These are phyloP conservation scores for Abscondita cerata DNA, from an alignment of 2,888 invertebrate species.

Conservation along the genomic window DNA sequence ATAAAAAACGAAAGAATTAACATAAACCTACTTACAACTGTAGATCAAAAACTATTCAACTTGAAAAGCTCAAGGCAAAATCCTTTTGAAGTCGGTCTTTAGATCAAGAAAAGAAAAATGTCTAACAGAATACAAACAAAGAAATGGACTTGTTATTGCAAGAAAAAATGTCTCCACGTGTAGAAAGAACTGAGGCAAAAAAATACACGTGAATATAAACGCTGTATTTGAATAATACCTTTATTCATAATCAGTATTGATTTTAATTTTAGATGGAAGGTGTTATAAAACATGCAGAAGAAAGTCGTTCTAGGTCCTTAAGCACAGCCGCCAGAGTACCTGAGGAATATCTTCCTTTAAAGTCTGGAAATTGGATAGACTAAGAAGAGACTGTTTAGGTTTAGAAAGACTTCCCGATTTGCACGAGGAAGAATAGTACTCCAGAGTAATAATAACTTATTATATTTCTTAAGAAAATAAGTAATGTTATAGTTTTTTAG, in stretches of 20 bases:
- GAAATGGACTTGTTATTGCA: constrained; percentile 96
- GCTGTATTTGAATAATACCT: constrained; percentile 71
- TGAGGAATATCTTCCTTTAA: constrained; percentile 92
- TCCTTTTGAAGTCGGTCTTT: constrained; percentile 92
- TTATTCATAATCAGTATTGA: too few species aligned
- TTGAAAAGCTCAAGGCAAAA: constrained; percentile 91
- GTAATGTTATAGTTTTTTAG: constrained; percentile 46
- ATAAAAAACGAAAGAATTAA: neutral
- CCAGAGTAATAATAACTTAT: constrained; percentile 76
- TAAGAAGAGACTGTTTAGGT: constrained; percentile 89
- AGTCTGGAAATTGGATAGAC: constrained; percentile 90
- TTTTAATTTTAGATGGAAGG: constrained; percentile 82
- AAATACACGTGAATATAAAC: constrained; percentile 98
- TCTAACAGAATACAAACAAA: constrained; percentile 89
- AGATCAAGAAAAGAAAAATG: constrained; percentile 94
- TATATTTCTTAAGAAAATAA: constrained; percentile 8
- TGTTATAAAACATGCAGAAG: constrained; percentile 96
- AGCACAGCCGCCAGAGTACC: constrained; percentile 88
- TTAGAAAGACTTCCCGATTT: constrained; percentile 88
- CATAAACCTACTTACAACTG: too few species aligned
- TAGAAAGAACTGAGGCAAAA: constrained; percentile 94
- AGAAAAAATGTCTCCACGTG: constrained; percentile 99
- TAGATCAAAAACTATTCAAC: constrained; percentile 86
- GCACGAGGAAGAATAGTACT: constrained; percentile 88
- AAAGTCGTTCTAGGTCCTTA: constrained; percentile 85